Percentiles rank a stretch among this genome's conserved stretches.
Conservation (phyloP, 2,797 vertebrate genomes). For the Pachyuromys duprasi region DNA sequence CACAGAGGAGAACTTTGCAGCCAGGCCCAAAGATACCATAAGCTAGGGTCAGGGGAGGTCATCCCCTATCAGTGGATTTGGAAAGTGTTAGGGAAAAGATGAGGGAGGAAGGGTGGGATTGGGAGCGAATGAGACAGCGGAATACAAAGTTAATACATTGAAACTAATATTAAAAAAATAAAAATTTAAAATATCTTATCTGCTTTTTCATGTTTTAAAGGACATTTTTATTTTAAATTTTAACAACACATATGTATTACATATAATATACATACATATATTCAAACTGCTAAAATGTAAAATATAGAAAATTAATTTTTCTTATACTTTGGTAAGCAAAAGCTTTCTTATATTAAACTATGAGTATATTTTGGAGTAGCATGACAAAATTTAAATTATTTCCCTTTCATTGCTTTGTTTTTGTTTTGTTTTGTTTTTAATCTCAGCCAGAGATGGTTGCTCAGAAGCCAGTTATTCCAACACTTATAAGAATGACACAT, state of each 20-base stretch:
- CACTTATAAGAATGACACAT: neutral
- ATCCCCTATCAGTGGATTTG: too few relatives aligned
- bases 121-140: too few relatives aligned
- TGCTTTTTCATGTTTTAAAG: neutral
- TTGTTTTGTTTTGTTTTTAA: too few relatives aligned
- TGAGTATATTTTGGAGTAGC: neutral
- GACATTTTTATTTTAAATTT: neutral
- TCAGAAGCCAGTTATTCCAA: neutral
- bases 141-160: too few relatives aligned
- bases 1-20: too few relatives aligned
- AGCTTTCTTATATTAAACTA: neutral
- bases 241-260: neutral
- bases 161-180: too few relatives aligned
- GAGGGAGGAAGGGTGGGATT: too few relatives aligned
- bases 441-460: neutral
- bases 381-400: neutral
- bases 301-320: neutral
- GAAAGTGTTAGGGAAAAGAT: too few relatives aligned
- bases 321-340: neutral
- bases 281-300: neutral
- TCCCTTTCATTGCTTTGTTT: neutral
- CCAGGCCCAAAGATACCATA: too few relatives aligned
- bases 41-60: too few relatives aligned
- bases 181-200: too few relatives aligned
- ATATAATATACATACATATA: too few relatives aligned